These are phyloP conservation scores for Desmodus rotundus DNA, from an alignment of 2,113 vertebrate species.

Conservation along the genomic window DNA sequence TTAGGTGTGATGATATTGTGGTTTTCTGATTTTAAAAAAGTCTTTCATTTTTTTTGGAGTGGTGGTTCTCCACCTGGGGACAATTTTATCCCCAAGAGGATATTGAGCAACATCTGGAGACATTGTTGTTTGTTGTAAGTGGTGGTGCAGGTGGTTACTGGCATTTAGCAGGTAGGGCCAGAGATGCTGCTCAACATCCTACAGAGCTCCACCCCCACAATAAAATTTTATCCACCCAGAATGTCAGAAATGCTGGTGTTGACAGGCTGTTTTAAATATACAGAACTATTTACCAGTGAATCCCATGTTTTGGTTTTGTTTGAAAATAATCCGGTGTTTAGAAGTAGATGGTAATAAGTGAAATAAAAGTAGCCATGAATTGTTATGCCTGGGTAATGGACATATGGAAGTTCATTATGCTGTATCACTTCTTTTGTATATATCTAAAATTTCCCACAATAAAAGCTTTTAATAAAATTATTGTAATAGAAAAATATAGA, in stretches of 20 bases:
- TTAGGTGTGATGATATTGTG: background rate
- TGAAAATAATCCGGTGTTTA: background rate
- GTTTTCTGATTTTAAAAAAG: background rate
- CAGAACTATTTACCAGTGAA: background rate
- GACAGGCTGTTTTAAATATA: background rate
- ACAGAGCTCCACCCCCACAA: background rate
- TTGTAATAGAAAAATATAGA: background rate
- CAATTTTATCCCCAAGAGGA: background rate
- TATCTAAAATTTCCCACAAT: background rate
- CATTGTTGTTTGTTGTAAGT: background rate
- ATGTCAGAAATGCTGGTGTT: background rate
- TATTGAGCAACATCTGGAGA: conserved; percentile 1
- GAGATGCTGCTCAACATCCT: background rate
- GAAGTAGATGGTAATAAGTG: background rate
- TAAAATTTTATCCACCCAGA: background rate
- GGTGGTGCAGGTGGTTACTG: background rate
- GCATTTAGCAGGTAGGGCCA: background rate
- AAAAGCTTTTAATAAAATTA: background rate
- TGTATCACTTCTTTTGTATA: background rate
- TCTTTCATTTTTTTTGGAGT: background rate
- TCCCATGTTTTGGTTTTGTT: background rate
- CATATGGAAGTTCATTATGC: background rate
- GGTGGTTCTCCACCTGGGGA: background rate
- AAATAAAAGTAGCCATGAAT: background rate
- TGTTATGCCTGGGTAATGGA: background rate